Percentiles rank a stretch among this genome's conserved stretches.
Evolutionary conservation across 1,140 invertebrate genomes (phyloP).

Genomic region (Mactra quadrangularis): DNA sequence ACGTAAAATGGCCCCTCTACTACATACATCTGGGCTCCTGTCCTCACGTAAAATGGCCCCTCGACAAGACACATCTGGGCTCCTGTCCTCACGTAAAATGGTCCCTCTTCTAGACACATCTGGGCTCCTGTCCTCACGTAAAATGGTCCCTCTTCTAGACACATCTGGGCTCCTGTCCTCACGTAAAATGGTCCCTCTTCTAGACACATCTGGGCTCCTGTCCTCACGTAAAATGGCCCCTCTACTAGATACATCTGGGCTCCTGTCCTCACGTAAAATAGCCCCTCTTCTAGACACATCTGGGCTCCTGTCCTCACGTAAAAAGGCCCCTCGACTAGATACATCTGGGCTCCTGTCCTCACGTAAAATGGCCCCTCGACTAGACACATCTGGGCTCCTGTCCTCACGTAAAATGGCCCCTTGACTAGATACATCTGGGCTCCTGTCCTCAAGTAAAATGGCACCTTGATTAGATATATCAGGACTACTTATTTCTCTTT

Average conservation of each 20-base stretch:
- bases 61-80: too few species aligned
- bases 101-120: not conserved
- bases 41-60: not conserved
- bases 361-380: not conserved
- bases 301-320: not conserved
- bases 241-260: too few species aligned
- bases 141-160: not conserved
- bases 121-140: not conserved
- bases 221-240: not conserved
- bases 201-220: not conserved
- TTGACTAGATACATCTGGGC: too few species aligned
- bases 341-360: too few species aligned
- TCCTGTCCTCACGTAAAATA: not conserved
- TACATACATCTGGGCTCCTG: too few species aligned
- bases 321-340: not conserved
- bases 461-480: not conserved
- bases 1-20: slow-evolving; percentile 1
- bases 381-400: not conserved
- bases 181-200: not conserved
- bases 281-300: not conserved
- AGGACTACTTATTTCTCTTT: too few species aligned
- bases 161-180: too few species aligned
- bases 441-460: not conserved
- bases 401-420: not conserved
- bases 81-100: not conserved